Percentiles rank a stretch among this genome's conserved stretches.
Evolutionary conservation across 2,797 vertebrate genomes (phyloP).

Genomic region (Craterocephalus amniculus): DNA sequence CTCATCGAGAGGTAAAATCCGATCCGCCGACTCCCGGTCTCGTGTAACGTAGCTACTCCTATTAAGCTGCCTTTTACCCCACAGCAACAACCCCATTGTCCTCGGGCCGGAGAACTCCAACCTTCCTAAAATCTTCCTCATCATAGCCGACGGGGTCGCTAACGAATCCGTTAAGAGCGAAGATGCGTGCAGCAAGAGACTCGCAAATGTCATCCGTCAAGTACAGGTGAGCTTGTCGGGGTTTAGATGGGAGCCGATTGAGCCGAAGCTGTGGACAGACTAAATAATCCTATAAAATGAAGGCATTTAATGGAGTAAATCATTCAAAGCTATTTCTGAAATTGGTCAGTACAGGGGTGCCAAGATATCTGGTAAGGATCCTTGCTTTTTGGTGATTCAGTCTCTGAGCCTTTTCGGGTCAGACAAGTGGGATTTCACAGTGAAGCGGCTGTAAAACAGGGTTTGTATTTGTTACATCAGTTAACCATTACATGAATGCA

Average conservation of each 20-base stretch:
- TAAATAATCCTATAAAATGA: too few species aligned
- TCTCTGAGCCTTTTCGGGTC: too few species aligned
- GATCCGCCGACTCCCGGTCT: too few species aligned
- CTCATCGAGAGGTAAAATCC: slow-evolving; percentile 92
- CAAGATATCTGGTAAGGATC: too few species aligned
- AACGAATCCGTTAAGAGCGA: slow-evolving; percentile 95
- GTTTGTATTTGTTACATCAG: too few species aligned
- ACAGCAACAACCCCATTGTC: slow-evolving; percentile 95
- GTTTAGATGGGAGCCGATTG: not conserved
- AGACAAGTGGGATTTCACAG: too few species aligned
- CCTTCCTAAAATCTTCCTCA: slow-evolving; percentile 95
- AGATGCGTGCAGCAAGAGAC: slow-evolving; percentile 92
- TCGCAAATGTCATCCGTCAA: slow-evolving; percentile 97
- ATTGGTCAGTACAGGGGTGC: too few species aligned
- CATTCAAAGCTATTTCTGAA: too few species aligned
- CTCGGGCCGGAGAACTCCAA: slow-evolving; percentile 96
- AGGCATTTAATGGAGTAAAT: too few species aligned
- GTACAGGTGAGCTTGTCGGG: slow-evolving; percentile 88
- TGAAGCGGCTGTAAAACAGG: too few species aligned
- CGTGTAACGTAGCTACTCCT: not conserved
- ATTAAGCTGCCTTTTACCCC: not conserved
- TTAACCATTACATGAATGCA: too few species aligned
- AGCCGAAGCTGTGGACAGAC: not conserved
- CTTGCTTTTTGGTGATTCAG: too few species aligned
- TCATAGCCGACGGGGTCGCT: slow-evolving; percentile 96